Evolutionary conservation across 2,797 vertebrate species (phyloP), one percentile per base, ranked within the genome.

Genomic region (Micromesistius poutassou): DNA sequence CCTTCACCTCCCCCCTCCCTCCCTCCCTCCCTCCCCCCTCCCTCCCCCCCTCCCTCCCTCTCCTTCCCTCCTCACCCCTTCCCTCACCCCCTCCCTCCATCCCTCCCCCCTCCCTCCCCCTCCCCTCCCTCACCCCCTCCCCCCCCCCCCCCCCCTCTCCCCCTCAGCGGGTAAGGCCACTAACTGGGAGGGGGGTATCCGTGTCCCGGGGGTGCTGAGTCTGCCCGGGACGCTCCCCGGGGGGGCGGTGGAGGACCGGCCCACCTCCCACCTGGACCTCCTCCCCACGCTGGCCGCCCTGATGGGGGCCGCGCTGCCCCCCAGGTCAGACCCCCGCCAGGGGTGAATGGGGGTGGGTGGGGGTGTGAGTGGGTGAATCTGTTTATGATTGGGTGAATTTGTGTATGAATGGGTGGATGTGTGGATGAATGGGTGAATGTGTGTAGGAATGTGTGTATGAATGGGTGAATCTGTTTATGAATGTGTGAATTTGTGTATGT

Each of bases 241-340:
- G 0, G 93, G 94, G 30, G 79, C 73, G 22, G 62, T 83, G 78
- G 85, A 95, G 0, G 84, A 94, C 5, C 92, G 94, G 30, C 95
- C 95, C 42, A 96, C 96, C 0, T 98, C 96, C 90, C 96, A 97
- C 91, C 97, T 98, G 96, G 97, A 97, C 87, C 22, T 98, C 76
- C 98, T 97, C 80, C 95, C 96, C 0, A 97, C 95, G 0, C 80
- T 96, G 80, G 92, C 90, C 75, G 91, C 82, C 33, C 94, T 98
- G 76, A 94, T 93, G 0, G 89, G 93, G 0, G 91, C 92, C 0
- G 31, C 81, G 0, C 93, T 84, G 93, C 96, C 22, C 33, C n/a
- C 95, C 93, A 94, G 95, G 94, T 95, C 89, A 31, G 83, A 2
- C 70, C 10, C 10, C 55, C 13, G 12, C 38, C 7, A 35, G 33